Base-by-base conservation (phyloP, 2,888 invertebrate genomes). In the Homarus gammarus region DNA sequence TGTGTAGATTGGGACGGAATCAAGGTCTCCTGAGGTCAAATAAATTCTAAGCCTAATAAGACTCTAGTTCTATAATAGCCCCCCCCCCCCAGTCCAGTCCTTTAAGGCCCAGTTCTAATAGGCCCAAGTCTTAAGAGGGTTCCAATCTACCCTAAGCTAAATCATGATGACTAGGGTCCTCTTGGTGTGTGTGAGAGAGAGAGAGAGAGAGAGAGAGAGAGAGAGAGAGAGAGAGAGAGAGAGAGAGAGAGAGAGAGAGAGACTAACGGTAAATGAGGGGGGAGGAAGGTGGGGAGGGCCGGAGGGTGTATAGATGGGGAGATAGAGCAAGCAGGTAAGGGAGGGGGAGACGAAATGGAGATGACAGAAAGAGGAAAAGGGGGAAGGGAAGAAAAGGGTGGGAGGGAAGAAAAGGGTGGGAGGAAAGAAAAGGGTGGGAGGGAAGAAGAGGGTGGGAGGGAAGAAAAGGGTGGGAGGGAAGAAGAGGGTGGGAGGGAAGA, bases 301-400 rank as follows among this genome's bases (percentile, higher is more conserved):
- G 33, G n/a, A 31, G 70, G 70, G 31, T 70, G 70, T 36, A 70
- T n/a, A 70, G 70, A 70, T 70, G 31, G 70, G 31, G 70, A 27
- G 70, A 70, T 22, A 40, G 31, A 27, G 49, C 27, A 31, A 49
- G 77, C 77, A 49, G 44, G 77, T 31, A 27, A 49, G 27, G 44
- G 18, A n/a, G 49, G n/a, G n/a, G 40, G 12, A n/a, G n/a, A n/a
- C n/a, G n/a, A n/a, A n/a, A n/a, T n/a, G n/a, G n/a, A n/a, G n/a
- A 27, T 1, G n/a, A 31, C 36, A 31, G 79, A 79, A 56, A 78
- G 73, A 73, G 36, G 38, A 15, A 40, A 18, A 56, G 10, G n/a
- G 73, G n/a, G 73, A 36, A 38, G 36, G 33, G 36, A n/a, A 33
- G 8, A 36, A 12, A n/a, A n/a, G n/a, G 73, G 40, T 2, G 38